A percentile compares a stretch with the other conserved stretches of the same genome.
phyloP scores from a whole-genome alignment of 2,113 vertebrate species.

The Zosterops lateralis region DNA sequence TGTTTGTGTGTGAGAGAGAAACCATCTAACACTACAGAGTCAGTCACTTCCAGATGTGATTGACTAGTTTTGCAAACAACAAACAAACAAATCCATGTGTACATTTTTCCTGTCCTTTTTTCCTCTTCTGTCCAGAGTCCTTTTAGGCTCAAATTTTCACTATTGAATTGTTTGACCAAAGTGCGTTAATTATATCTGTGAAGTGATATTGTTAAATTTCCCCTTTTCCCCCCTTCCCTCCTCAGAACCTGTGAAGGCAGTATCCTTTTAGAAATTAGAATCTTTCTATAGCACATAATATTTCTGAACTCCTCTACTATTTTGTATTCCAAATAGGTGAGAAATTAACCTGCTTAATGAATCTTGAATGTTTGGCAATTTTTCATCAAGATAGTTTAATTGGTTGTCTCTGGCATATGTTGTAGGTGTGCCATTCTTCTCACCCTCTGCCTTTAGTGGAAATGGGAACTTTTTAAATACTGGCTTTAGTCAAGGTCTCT shows the following conservation, averaged over 20 bases:
- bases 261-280: background rate
- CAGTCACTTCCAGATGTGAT: constrained; percentile 5
- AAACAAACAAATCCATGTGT: background rate
- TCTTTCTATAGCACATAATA: background rate
- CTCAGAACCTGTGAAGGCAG: background rate
- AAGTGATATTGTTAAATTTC: background rate
- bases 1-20: background rate
- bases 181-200: background rate
- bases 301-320: background rate
- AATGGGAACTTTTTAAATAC: background rate
- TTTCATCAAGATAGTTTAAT: constrained; percentile 40
- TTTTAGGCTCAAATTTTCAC: background rate
- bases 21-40: background rate
- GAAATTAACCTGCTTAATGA: constrained; percentile 22
- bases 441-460: background rate
- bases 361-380: constrained; percentile 27
- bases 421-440: background rate
- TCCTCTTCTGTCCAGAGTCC: background rate
- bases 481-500: background rate
- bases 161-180: background rate
- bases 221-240: background rate
- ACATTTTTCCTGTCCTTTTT: background rate
- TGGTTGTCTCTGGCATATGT: background rate
- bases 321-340: constrained; percentile 39
- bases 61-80: background rate